Evolutionary conservation across 1,140 invertebrate genomes (phyloP).

Genomic region (Pachypsylla venusta): DNA sequence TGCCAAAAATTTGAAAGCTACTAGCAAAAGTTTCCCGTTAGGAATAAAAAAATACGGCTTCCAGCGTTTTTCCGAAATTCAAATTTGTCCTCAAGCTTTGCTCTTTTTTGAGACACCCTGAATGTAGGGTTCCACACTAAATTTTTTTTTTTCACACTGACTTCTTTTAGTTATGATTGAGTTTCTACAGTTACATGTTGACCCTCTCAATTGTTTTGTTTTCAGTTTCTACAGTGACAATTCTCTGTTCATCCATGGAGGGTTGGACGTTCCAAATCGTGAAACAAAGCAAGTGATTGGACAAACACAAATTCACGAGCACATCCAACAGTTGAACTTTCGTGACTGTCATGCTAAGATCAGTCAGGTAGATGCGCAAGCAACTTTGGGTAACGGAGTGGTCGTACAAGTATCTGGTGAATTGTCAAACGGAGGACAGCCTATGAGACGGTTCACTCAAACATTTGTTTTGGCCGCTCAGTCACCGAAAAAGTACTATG

Average conservation of each 20-base stretch:
- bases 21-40: no score
- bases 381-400: conserved; percentile 83
- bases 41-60: no score
- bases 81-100: no score
- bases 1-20: no score
- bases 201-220: no score
- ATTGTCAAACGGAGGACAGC: conserved; percentile 86
- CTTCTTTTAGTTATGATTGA: no score
- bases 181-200: no score
- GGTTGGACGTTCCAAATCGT: conserved; percentile 58
- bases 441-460: conserved; percentile 93
- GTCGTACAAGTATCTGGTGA: conserved; percentile 95
- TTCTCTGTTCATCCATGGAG: conserved; percentile 90
- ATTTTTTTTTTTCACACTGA: no score
- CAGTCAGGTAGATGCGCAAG: conserved; percentile 76
- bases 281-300: conserved; percentile 77
- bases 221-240: conserved; percentile 85
- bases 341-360: conserved; percentile 95
- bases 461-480: conserved; percentile 92
- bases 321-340: conserved; percentile 89
- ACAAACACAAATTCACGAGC: conserved; percentile 87
- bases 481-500: conserved; percentile 92
- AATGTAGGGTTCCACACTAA: no score
- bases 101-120: no score
- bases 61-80: no score